A percentile compares a stretch with the other conserved stretches of the same genome.
phyloP scores from a whole-genome alignment of 2,113 vertebrate genomes.

The Butastur rufipennis region DNA sequence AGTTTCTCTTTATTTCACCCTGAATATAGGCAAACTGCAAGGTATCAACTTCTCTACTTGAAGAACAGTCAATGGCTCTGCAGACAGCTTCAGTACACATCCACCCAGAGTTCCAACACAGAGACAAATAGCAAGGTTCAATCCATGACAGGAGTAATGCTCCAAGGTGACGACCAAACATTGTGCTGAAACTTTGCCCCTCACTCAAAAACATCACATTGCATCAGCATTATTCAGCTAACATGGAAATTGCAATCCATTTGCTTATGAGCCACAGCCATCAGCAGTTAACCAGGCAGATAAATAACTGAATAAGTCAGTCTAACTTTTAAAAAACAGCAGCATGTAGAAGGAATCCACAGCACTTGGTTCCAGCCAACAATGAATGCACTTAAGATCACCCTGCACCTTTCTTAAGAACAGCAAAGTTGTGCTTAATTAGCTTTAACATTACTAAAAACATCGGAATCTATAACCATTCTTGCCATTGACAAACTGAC shows the following conservation, averaged over 20 bases:
- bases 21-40: background rate
- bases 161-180: background rate
- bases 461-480: background rate
- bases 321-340: background rate
- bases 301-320: background rate
- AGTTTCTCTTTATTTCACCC: background rate
- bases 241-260: background rate
- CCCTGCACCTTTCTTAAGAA: background rate
- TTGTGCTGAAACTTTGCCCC: background rate
- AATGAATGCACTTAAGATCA: background rate
- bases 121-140: background rate
- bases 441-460: background rate
- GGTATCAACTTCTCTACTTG: background rate
- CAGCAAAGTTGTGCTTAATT: background rate
- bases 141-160: background rate
- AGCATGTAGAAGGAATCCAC: background rate
- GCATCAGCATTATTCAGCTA: background rate
- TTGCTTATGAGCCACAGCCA: background rate
- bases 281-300: background rate
- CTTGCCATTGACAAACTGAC: background rate
- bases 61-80: background rate
- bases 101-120: rapidly evolving
- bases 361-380: background rate
- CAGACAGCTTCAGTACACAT: background rate
- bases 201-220: rapidly evolving